phyloP scores from a whole-genome alignment of 2,888 invertebrate species.

The Tetramorium bicarinatum region DNA sequence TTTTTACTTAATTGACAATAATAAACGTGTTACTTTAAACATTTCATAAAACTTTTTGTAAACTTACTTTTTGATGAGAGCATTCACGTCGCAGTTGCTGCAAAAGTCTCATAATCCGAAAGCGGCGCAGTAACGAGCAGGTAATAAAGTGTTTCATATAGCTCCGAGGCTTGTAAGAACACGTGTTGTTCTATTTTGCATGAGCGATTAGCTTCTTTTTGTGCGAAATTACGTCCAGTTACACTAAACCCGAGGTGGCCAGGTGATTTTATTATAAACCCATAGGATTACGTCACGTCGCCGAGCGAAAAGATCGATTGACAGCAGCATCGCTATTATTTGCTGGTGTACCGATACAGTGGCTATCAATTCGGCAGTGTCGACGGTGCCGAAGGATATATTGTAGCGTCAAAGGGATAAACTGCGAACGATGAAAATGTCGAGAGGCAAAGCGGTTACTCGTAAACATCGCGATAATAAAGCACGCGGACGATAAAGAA shows the following conservation, averaged over 20 bases:
- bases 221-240: slow-evolving; percentile 1
- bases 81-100: background rate
- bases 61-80: background rate
- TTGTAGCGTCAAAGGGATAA: slow-evolving; percentile 49
- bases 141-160: background rate
- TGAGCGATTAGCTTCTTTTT: slow-evolving; percentile 11
- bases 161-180: background rate
- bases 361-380: slow-evolving; percentile 43
- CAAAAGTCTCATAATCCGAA: background rate
- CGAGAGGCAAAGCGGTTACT: slow-evolving; percentile 44
- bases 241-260: background rate
- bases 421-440: slow-evolving; percentile 45
- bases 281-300: slow-evolving; percentile 36
- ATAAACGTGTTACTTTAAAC: background rate
- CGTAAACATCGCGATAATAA: slow-evolving; percentile 49
- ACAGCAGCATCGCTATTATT: slow-evolving; percentile 30
- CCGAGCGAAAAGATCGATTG: slow-evolving; percentile 35
- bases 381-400: slow-evolving; percentile 36
- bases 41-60: background rate
- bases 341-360: slow-evolving; percentile 25
- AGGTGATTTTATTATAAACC: slow-evolving; percentile 28
- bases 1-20: background rate
- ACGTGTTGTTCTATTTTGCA: background rate
- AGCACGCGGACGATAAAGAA: slow-evolving; percentile 48
- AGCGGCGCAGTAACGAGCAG: background rate